phyloP scores from a whole-genome alignment of 2,888 invertebrate genomes.

The Ichneumoninae sp. region DNA sequence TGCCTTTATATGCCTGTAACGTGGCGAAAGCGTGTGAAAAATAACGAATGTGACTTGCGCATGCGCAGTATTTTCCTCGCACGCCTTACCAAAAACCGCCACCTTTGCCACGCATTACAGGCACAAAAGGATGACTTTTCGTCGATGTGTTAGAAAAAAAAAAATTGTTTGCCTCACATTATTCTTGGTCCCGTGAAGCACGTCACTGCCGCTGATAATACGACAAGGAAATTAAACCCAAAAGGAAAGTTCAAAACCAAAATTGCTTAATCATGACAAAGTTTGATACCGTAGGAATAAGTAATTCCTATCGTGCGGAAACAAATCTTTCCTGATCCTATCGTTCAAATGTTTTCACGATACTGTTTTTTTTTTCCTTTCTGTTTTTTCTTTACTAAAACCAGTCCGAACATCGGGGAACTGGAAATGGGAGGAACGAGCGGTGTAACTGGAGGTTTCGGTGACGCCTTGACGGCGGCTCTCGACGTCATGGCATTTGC shows the following conservation, averaged over 20 bases:
- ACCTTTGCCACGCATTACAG: too few species aligned
- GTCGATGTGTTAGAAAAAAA: too few species aligned
- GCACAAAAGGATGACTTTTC: too few species aligned
- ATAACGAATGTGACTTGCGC: too few species aligned
- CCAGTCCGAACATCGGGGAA: conserved; percentile 71
- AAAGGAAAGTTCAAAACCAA: background rate
- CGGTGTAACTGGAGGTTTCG: conserved; percentile 83
- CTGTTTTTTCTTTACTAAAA: conserved; percentile 7
- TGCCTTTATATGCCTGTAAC: too few species aligned
- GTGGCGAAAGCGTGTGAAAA: too few species aligned
- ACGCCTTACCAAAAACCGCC: too few species aligned
- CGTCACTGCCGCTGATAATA: background rate
- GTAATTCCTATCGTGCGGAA: background rate
- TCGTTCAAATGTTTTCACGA: background rate
- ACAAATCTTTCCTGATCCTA: background rate
- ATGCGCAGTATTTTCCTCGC: too few species aligned
- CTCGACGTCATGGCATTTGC: conserved; percentile 94
- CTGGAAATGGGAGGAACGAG: conserved; percentile 71
- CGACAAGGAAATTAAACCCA: background rate
- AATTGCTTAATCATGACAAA: background rate
- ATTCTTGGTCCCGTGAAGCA: background rate
- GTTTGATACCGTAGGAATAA: background rate
- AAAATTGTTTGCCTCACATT: background rate
- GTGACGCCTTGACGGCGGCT: conserved; percentile 90
- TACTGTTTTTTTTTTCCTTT: background rate